Evolutionary conservation across 2,888 invertebrate species (phyloP).

Genomic region (Netelia virgata): DNA sequence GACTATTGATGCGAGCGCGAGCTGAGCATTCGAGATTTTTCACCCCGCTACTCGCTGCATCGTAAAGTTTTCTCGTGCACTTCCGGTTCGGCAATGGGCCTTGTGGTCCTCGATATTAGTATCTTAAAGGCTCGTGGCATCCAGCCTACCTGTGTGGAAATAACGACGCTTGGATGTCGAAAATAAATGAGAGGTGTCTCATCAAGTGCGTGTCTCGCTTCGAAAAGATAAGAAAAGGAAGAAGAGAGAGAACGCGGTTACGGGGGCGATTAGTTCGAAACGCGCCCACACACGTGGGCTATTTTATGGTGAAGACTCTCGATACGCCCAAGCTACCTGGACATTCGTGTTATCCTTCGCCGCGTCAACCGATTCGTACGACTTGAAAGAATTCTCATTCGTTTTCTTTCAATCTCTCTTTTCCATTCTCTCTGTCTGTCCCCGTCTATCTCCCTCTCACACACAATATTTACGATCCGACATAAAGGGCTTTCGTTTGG

Average conservation of each 20-base stretch:
- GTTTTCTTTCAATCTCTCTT: constrained; percentile 4
- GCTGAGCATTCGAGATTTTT: constrained; percentile 49
- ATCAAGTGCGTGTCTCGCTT: constrained; percentile 28
- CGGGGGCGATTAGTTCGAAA: constrained; percentile 20
- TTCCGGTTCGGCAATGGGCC: too few species aligned
- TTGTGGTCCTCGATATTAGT: too few species aligned
- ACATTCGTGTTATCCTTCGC: constrained; percentile 20
- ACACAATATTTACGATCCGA: constrained; percentile 49
- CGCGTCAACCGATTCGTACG: constrained; percentile 24
- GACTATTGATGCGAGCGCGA: constrained; percentile 46
- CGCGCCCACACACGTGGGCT: constrained; percentile 29
- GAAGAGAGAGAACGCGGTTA: constrained; percentile 11
- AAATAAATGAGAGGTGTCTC: background rate
- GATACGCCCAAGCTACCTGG: background rate
- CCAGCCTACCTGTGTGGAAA: too few species aligned
- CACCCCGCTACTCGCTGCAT: background rate
- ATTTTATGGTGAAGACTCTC: background rate
- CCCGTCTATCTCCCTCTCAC: background rate
- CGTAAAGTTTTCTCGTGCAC: background rate
- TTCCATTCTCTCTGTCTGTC: background rate
- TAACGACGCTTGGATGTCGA: background rate
- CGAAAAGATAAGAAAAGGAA: background rate
- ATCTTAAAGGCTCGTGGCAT: too few species aligned
- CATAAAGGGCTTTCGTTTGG: constrained; percentile 17
- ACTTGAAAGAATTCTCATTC: background rate